Evolutionary conservation across 1,140 invertebrate species (phyloP).

Genomic region (Phthorimaea operculella): DNA sequence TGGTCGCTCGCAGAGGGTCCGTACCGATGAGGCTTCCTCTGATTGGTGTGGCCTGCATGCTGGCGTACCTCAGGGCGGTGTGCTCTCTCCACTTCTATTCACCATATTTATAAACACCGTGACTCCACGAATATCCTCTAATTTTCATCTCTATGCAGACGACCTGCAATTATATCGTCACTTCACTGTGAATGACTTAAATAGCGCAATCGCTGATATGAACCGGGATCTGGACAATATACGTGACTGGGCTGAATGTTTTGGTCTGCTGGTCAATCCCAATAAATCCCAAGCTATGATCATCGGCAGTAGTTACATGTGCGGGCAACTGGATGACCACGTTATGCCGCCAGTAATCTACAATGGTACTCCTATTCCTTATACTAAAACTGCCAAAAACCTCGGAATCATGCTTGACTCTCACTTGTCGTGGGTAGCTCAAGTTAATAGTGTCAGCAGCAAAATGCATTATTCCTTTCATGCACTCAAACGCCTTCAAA

Average conservation of each 20-base stretch:
- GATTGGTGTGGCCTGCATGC: background rate
- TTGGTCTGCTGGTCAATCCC: background rate
- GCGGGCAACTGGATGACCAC: no score
- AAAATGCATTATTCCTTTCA: no score
- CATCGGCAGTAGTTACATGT: no score
- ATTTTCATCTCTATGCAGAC: conserved; percentile 5
- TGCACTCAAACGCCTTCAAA: no score
- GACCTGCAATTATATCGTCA: background rate
- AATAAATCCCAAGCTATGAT: background rate
- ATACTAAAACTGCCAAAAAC: no score
- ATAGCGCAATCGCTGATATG: background rate
- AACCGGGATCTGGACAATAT: background rate
- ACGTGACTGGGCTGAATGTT: background rate
- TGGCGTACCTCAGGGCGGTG: background rate
- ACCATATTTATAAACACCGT: background rate
- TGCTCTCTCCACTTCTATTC: conserved; percentile 3
- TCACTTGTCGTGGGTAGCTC: no score
- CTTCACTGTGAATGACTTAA: background rate
- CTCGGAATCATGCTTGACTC: no score
- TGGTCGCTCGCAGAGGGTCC: background rate
- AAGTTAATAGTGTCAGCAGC: no score
- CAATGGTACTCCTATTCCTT: no score
- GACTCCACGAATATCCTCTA: background rate
- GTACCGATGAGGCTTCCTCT: background rate
- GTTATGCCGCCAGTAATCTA: no score